Conservation (phyloP, 2,888 invertebrate species). For the Lomographa bimaculata region DNA sequence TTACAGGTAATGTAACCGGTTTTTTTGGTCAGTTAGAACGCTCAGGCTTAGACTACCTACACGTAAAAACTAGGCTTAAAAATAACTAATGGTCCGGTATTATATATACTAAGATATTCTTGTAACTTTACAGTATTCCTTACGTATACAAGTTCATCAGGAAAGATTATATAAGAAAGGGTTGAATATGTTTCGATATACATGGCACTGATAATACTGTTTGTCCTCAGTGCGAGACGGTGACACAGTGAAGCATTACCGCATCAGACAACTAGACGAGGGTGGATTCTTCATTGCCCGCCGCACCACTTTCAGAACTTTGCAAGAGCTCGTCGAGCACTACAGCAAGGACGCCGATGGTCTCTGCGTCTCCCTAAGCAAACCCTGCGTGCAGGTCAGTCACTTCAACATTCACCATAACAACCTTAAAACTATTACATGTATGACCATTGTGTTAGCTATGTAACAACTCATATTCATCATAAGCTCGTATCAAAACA, state of each 20-base stretch:
- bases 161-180: neutral
- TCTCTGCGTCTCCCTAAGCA: conserved; percentile 97
- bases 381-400: conserved; percentile 95
- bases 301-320: conserved; percentile 97
- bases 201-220: no score
- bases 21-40: no score
- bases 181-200: no score
- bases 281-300: conserved; percentile 99
- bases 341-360: conserved; percentile 99
- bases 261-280: conserved; percentile 99
- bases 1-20: no score
- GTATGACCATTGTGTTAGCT: conserved; percentile 12
- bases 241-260: conserved; percentile 99
- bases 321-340: conserved; percentile 98
- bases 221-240: conserved; percentile 95
- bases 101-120: no score
- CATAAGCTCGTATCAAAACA: conserved; percentile 21
- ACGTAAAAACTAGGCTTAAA: no score
- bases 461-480: conserved; percentile 14
- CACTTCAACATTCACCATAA: conserved; percentile 10
- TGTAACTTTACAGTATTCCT: no score
- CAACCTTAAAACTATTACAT: conserved; percentile 13
- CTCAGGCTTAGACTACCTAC: no score
- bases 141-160: no score
- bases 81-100: no score